Evolutionary conservation across 2,888 invertebrate species (phyloP).

Genomic region (Orthosia gothica): DNA sequence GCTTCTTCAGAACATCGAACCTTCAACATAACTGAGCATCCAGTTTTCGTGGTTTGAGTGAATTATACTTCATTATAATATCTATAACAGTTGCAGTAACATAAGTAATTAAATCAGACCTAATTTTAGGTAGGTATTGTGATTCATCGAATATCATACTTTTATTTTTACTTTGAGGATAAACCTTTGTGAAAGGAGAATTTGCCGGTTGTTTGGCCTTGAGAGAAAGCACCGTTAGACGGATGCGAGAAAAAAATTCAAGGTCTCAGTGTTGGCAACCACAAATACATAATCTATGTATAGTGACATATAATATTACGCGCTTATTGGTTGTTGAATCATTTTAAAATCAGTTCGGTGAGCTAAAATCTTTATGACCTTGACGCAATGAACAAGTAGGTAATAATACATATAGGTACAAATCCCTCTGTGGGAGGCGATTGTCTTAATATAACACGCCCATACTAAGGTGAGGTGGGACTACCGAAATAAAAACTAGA

Average conservation of each 20-base stretch:
- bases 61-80: not conserved
- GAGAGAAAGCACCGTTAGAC: slow-evolving; percentile 52
- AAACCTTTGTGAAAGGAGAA: slow-evolving; percentile 19
- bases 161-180: slow-evolving; percentile 11
- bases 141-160: slow-evolving; percentile 1
- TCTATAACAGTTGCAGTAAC: not conserved
- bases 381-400: slow-evolving; percentile 51
- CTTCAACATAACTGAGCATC: not conserved
- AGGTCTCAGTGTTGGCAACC: slow-evolving; percentile 22
- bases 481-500: slow-evolving; percentile 34
- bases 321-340: slow-evolving; percentile 2
- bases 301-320: not conserved
- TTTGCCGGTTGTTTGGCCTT: slow-evolving; percentile 23
- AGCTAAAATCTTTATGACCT: slow-evolving; percentile 38
- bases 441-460: slow-evolving; percentile 49
- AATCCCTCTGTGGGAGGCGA: slow-evolving; percentile 62
- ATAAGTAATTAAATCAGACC: not conserved
- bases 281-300: not conserved
- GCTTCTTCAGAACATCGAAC: not conserved
- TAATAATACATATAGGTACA: slow-evolving; percentile 41
- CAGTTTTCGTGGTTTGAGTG: not conserved
- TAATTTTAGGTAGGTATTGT: not conserved
- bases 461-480: slow-evolving; percentile 21
- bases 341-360: not conserved
- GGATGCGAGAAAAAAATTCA: slow-evolving; percentile 30